Evolutionary conservation across 2,797 vertebrate species (phyloP).

Genomic region (Cercopithecus hamlyni): DNA sequence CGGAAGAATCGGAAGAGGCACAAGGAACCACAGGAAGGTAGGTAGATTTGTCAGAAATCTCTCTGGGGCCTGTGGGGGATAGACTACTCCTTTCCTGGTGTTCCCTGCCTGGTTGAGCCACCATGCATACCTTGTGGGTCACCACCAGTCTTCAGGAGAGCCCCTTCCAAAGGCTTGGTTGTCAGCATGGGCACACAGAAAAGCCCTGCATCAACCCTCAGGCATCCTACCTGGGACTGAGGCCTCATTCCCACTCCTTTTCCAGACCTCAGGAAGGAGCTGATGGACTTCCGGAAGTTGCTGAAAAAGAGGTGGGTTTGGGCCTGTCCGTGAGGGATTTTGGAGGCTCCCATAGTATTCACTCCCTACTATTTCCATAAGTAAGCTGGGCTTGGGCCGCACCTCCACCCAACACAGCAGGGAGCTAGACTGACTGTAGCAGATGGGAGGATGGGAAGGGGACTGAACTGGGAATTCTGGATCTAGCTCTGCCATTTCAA

Average conservation of each 20-base stretch:
- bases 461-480: no score
- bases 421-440: neutral
- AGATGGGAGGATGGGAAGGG: rapidly evolving
- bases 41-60: constrained; percentile 1
- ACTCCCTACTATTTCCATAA: neutral
- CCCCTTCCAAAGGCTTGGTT: neutral
- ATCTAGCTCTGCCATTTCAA: rapidly evolving
- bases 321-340: neutral
- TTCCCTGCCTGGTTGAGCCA: neutral
- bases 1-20: constrained; percentile 87
- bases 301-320: constrained; percentile 88
- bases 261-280: constrained; percentile 86
- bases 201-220: neutral
- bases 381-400: neutral
- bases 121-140: neutral
- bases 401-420: no score
- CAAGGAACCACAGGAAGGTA: constrained; percentile 81
- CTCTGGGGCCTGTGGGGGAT: neutral
- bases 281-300: constrained; percentile 88
- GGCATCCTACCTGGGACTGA: neutral
- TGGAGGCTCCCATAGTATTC: rapidly evolving
- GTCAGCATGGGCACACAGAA: neutral
- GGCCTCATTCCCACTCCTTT: constrained; percentile 39
- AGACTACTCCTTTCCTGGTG: neutral
- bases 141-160: neutral